phyloP scores from a whole-genome alignment of 2,797 vertebrate species.

The Ara ararauna region DNA sequence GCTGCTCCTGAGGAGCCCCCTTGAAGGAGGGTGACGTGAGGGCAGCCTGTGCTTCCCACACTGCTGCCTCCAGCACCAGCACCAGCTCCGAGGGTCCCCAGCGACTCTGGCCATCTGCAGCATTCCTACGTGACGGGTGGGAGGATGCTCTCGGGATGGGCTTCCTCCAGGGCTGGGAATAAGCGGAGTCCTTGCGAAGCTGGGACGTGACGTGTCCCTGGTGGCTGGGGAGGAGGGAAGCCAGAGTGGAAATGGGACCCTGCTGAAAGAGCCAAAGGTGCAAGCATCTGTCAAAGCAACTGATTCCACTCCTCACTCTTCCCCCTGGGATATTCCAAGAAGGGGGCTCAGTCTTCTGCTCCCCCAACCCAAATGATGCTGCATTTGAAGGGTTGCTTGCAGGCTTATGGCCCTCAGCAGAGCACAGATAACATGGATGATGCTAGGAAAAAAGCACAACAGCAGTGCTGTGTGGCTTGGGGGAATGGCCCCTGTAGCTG shows the following conservation, averaged over 20 bases:
- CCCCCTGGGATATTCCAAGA: neutral
- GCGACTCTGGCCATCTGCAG: neutral
- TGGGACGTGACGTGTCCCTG: fast-evolving
- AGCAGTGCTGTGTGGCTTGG: fast-evolving
- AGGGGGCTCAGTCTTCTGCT: neutral
- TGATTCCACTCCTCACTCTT: neutral
- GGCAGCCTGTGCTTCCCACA: neutral
- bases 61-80: neutral
- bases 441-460: neutral
- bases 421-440: neutral
- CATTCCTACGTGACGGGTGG: neutral
- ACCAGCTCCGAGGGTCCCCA: neutral
- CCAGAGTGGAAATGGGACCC: neutral
- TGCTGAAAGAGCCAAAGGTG: neutral
- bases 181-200: neutral
- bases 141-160: neutral
- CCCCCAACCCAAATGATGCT: neutral
- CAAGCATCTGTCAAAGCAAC: neutral
- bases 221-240: neutral
- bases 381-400: neutral
- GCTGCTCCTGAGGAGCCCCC: neutral
- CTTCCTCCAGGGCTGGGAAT: neutral
- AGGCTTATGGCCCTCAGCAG: neutral
- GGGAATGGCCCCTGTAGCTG: fast-evolving
- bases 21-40: fast-evolving